These are phyloP conservation scores for Dolichoris vasculosae DNA, from an alignment of 1,140 invertebrate genomes.

Conservation along the genomic window DNA sequence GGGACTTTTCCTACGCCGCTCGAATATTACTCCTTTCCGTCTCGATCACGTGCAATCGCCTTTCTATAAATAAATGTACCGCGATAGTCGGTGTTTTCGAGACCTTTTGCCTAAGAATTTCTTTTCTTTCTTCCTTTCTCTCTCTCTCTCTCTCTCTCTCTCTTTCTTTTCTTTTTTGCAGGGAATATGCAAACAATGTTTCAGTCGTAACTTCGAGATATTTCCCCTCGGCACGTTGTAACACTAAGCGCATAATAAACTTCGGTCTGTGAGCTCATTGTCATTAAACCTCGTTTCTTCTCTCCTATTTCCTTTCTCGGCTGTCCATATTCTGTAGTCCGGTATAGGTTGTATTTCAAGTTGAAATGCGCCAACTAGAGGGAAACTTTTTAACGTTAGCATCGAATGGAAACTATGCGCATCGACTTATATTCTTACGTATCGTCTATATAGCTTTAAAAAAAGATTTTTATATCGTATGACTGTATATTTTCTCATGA, in stretches of 20 bases:
- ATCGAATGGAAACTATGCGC: background rate
- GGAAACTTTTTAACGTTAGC: background rate
- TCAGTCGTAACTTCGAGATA: background rate
- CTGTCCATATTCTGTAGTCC: background rate
- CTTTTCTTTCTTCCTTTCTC: no score
- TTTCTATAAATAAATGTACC: no score
- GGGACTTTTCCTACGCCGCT: background rate
- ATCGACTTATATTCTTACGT: background rate
- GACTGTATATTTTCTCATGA: no score
- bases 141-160: background rate
- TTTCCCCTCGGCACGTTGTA: conserved; percentile 1
- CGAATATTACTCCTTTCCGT: background rate
- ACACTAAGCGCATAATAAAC: conserved; percentile 39
- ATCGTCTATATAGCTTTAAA: background rate
- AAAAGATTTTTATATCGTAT: no score
- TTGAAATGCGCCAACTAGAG: background rate
- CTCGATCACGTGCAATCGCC: no score
- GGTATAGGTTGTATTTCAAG: background rate
- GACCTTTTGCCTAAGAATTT: no score
- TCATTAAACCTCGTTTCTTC: conserved; percentile 17
- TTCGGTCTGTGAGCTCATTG: conserved; percentile 27
- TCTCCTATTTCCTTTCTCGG: background rate
- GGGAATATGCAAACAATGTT: conserved; percentile 4
- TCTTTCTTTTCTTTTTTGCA: background rate
- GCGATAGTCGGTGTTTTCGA: no score